Evolutionary conservation across 2,113 vertebrate species (phyloP).

Genomic region (Speoplatyrhinus poulsoni): DNA sequence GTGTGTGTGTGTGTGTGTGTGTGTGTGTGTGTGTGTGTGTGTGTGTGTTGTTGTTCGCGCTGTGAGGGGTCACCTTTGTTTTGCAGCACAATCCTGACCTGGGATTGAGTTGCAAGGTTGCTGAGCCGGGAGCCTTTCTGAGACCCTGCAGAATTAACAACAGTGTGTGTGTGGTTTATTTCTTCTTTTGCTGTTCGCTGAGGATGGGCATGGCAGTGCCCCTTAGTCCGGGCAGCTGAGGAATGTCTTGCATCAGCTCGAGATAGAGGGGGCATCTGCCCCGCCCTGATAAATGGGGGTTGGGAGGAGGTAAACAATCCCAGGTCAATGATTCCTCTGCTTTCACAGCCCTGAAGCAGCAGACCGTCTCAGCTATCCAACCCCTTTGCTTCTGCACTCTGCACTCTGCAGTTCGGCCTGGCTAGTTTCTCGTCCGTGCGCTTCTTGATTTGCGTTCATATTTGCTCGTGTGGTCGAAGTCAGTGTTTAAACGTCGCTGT

Average conservation of each 20-base stretch:
- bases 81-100: slow-evolving; percentile 1
- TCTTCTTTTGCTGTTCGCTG: not conserved
- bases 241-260: slow-evolving; percentile 38
- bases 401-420: not conserved
- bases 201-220: not conserved
- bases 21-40: slow-evolving; percentile 5
- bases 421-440: too few species aligned
- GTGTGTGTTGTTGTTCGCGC: slow-evolving; percentile 1
- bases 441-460: too few species aligned
- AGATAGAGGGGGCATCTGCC: slow-evolving; percentile 13
- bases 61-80: slow-evolving; percentile 10
- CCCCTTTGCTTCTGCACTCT: not conserved
- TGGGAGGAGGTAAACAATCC: slow-evolving; percentile 13
- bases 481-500: too few species aligned
- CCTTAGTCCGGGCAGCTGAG: slow-evolving; percentile 21
- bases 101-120: slow-evolving; percentile 36
- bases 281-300: not conserved
- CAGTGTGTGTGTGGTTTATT: slow-evolving; percentile 2
- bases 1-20: not conserved
- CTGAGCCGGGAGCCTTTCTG: not conserved
- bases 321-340: slow-evolving; percentile 8
- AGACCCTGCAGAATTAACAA: slow-evolving; percentile 22
- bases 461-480: too few species aligned
- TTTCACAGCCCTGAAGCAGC: slow-evolving; percentile 1
- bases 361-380: not conserved